phyloP scores from a whole-genome alignment of 2,113 vertebrate genomes.

The Silurus meridionalis region DNA sequence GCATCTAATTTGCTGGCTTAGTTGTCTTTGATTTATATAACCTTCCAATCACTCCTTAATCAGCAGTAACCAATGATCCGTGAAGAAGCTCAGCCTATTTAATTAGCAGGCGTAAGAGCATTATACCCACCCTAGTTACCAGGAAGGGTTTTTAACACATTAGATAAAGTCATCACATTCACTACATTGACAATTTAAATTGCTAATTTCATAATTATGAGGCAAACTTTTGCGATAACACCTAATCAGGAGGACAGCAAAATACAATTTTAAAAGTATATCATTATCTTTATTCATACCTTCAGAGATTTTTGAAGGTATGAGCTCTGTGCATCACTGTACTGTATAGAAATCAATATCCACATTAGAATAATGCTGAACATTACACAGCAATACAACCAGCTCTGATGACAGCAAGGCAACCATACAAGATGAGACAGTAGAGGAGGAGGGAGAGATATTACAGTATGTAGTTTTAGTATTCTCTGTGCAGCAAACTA shows the following conservation, averaged over 20 bases:
- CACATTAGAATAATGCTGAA: neutral
- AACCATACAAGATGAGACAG: neutral
- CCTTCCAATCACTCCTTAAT: constrained; percentile 68
- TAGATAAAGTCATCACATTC: constrained; percentile 62
- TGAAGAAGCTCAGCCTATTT: constrained; percentile 63
- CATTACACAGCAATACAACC: neutral
- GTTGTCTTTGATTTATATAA: constrained; percentile 72
- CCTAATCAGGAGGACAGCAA: constrained; percentile 34
- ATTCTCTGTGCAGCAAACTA: neutral
- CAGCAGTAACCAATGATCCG: constrained; percentile 67
- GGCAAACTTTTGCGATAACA: constrained; percentile 55
- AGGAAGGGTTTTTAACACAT: constrained; percentile 58
- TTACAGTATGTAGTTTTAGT: neutral
- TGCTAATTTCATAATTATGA: constrained; percentile 65
- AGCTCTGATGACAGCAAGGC: neutral
- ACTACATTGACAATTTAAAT: constrained; percentile 64
- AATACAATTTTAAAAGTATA: constrained; percentile 35
- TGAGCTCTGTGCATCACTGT: neutral
- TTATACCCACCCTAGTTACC: constrained; percentile 59
- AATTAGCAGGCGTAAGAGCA: constrained; percentile 65
- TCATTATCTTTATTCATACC: neutral
- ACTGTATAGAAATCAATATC: neutral
- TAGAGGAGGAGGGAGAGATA: neutral
- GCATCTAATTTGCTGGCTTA: constrained; percentile 71
- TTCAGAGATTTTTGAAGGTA: neutral